phyloP scores from a whole-genome alignment of 1,140 invertebrate species.

The Drosophila bifasciata region DNA sequence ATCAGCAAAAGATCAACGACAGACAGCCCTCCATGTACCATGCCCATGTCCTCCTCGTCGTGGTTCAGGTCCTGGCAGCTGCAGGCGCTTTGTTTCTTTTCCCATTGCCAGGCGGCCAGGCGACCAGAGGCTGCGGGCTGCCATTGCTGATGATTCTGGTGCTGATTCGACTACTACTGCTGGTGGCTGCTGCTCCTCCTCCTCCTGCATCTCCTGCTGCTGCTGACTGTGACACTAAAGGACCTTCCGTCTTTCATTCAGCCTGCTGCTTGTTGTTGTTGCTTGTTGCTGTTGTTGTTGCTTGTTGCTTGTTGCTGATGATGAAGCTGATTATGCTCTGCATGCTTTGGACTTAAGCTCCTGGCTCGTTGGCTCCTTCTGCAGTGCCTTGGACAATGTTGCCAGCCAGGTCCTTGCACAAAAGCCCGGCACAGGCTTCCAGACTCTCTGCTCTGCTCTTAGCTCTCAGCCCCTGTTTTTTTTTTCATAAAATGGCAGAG shows the following conservation, averaged over 20 bases:
- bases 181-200: conserved; percentile 8
- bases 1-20: conserved; percentile 81
- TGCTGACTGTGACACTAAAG: conserved; percentile 74
- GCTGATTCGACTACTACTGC: conserved; percentile 33
- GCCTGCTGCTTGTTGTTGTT: conserved; percentile 63
- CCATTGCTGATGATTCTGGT: conserved; percentile 31
- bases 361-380: conserved; percentile 21
- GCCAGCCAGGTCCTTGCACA: conserved; percentile 58
- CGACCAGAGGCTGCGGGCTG: conserved; percentile 52
- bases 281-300: conserved; percentile 29
- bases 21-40: conserved; percentile 35
- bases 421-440: conserved; percentile 23
- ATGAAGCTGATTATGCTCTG: conserved; percentile 79
- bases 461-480: conserved; percentile 63
- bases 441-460: conserved; percentile 3
- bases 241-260: conserved; percentile 64
- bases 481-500: conserved; percentile 71
- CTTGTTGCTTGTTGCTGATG: conserved; percentile 63
- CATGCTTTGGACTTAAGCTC: conserved; percentile 65
- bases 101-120: conserved; percentile 33
- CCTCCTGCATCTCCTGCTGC: conserved; percentile 20
- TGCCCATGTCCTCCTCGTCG: conserved; percentile 29
- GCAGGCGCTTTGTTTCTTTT: conserved; percentile 64
- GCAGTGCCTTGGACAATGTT: conserved; percentile 68
- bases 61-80: conserved; percentile 48